Base-by-base conservation (phyloP, 2,888 invertebrate genomes). In the Ligdia adustata region DNA sequence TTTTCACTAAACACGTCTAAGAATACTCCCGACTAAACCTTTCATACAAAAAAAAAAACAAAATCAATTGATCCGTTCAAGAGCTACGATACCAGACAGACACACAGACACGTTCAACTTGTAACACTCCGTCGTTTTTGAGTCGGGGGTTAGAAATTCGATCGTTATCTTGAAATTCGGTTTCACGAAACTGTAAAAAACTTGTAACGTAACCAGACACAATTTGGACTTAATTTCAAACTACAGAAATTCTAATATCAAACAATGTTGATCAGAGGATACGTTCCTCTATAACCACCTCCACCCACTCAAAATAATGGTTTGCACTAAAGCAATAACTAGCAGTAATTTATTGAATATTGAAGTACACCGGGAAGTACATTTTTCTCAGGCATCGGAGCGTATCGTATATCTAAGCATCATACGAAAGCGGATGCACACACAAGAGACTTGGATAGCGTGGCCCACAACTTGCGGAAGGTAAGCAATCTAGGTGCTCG, bases 331-430 rank as follows among this genome's bases (percentile, higher is more conserved):
- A 33, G 40, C 26, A 33, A 32, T 51, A 40, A 20, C 43, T 22
- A 38, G 22, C 22, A 35, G 46, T 49, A 42, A 34, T 55, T 44
- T 53, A 55, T 55, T 50, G 54, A 51, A 46, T 49, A 55, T 50
- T 48, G 47, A 51, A 48, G 49, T 37, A 24, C 11, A n/a, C 22
- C 22, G 40, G 55, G 75, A 75, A 76, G 67, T 67, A 69, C 77
- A 82, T 84, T 85, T 82, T 86, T 87, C 85, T 78, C 85, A 87
- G 77, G 80, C 84, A 69, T 56, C 81, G 72, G 73, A 75, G 74
- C 85, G 77, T 82, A 56, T 64, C 76, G 79, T 72, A 75, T 79
- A 71, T 60, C 64, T 45, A 61, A 72, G 63, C 59, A 62, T 51
- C 53, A 56, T 55, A 61, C 54, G 47, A 75, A 72, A 75, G 74